Evolutionary conservation across 2,888 invertebrate species (phyloP).

Genomic region (Tromatobia lineatoria): DNA sequence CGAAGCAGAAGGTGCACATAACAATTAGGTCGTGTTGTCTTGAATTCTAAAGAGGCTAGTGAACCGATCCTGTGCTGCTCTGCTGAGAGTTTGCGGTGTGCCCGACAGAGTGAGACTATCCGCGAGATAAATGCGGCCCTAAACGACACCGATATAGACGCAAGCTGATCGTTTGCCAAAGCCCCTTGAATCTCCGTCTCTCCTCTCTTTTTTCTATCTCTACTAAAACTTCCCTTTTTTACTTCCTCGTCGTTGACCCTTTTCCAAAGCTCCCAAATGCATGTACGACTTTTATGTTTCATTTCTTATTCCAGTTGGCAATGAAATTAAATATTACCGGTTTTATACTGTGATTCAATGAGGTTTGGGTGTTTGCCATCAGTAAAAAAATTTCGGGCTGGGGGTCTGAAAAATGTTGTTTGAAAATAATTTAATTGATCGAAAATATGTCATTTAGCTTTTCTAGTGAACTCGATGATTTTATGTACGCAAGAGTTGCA

Average conservation of each 20-base stretch:
- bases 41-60: conserved; percentile 85
- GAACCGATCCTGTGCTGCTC: conserved; percentile 81
- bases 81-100: conserved; percentile 39
- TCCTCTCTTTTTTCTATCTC: conserved; percentile 26
- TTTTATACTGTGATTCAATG: neutral
- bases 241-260: conserved; percentile 36
- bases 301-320: neutral
- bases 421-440: too few species aligned
- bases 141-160: conserved; percentile 84
- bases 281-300: neutral
- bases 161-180: conserved; percentile 84
- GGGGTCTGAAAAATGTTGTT: too few species aligned
- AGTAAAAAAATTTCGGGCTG: neutral
- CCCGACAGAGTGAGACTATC: conserved; percentile 57
- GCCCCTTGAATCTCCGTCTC: conserved; percentile 70
- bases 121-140: conserved; percentile 83
- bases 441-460: too few species aligned
- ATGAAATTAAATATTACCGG: neutral
- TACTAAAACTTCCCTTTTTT: conserved; percentile 42
- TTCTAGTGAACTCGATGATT: too few species aligned
- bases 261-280: neutral
- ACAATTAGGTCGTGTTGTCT: conserved; percentile 85
- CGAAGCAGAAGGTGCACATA: conserved; percentile 78
- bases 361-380: neutral
- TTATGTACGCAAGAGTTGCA: too few species aligned